These are phyloP conservation scores for Syrista parreyssii DNA, from an alignment of 2,888 invertebrate species.

Conservation along the genomic window DNA sequence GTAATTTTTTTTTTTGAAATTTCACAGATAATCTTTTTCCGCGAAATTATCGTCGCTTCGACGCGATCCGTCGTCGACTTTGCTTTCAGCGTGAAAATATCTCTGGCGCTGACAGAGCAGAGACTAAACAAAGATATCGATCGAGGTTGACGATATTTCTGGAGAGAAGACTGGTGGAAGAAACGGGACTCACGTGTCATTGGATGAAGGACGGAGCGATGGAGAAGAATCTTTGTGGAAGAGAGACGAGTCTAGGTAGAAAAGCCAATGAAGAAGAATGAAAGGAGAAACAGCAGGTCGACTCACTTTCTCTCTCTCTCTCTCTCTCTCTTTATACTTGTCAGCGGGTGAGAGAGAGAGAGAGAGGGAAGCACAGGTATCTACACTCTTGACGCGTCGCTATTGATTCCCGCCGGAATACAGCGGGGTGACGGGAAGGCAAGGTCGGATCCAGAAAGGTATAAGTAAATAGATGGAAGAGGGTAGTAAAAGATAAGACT, in stretches of 20 bases:
- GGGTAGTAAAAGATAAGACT: slow-evolving; percentile 12
- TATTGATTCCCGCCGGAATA: slow-evolving; percentile 47
- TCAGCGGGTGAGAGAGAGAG: slow-evolving; percentile 4
- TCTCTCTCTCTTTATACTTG: not conserved
- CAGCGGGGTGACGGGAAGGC: slow-evolving; percentile 25
- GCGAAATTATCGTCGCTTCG: too few species aligned
- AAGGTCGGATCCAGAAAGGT: slow-evolving; percentile 19
- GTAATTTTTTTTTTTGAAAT: too few species aligned
- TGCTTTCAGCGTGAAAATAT: not conserved
- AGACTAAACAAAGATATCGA: not conserved
- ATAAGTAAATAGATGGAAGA: slow-evolving; percentile 16
- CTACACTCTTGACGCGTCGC: slow-evolving; percentile 34
- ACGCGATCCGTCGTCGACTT: not conserved
- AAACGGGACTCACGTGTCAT: not conserved
- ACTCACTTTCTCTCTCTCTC: not conserved
- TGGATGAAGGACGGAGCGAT: not conserved
- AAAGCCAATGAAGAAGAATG: not conserved
- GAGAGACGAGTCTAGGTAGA: not conserved
- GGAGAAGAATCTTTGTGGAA: not conserved
- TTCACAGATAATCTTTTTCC: not conserved
- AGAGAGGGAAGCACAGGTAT: not conserved
- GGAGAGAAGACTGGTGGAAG: not conserved
- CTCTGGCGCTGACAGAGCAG: not conserved
- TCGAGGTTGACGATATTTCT: not conserved
- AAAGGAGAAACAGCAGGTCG: not conserved